phyloP scores from a whole-genome alignment of 2,888 invertebrate genomes.

The Aleiodes alternator region DNA sequence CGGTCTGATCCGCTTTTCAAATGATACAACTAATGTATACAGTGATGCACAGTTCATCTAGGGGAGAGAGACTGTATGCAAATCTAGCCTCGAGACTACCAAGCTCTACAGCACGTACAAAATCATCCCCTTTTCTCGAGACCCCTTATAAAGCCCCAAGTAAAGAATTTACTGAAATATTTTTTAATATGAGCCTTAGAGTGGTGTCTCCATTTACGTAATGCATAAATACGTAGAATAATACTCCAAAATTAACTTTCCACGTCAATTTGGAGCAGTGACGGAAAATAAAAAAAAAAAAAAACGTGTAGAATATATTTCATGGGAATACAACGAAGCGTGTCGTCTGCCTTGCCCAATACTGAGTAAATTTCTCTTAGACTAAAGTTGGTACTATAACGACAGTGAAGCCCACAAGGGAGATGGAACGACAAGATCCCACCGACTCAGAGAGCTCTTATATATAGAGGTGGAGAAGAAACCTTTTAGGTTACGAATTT shows the following conservation, averaged over 20 bases:
- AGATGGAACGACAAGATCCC: constrained; percentile 5
- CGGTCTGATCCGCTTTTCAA: constrained; percentile 42
- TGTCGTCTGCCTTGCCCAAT: not conserved
- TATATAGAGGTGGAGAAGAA: constrained; percentile 41
- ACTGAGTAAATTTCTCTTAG: constrained; percentile 10
- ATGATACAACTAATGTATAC: constrained; percentile 24
- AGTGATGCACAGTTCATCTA: not conserved
- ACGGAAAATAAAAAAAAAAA: too few relatives aligned
- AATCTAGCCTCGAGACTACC: constrained; percentile 5
- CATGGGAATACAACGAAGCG: constrained; percentile 19
- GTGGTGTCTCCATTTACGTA: not conserved
- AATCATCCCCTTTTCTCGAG: constrained; percentile 1
- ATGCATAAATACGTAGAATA: not conserved
- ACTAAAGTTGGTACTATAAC: constrained; percentile 32
- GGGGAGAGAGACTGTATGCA: constrained; percentile 8
- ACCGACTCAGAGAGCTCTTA: not conserved
- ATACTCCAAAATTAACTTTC: not conserved
- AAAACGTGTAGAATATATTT: constrained; percentile 5
- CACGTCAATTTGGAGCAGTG: not conserved
- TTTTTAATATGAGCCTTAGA: constrained; percentile 1
- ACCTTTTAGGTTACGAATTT: constrained; percentile 48
- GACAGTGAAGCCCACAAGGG: constrained; percentile 29
- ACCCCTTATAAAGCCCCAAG: not conserved
- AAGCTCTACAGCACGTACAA: constrained; percentile 7
- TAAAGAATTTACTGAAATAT: not conserved